Base-by-base conservation (phyloP, 1,140 invertebrate species). In the Hyposmocoma kahamanoa region DNA sequence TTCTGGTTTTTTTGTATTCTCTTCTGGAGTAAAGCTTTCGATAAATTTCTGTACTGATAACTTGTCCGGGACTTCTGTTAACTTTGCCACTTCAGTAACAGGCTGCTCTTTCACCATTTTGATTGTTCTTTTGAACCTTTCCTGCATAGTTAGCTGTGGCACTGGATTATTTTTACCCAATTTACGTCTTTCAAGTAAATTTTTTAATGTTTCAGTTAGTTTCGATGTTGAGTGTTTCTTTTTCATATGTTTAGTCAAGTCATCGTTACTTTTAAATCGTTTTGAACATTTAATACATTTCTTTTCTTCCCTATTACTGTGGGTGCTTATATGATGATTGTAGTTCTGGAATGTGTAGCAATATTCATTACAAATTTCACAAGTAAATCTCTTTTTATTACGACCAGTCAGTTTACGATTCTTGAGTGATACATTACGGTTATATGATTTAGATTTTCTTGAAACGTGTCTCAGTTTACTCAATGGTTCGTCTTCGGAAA, bases 301-400 rank as follows among this genome's bases (percentile, higher is more conserved):
- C 38, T 72, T 72, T 0, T 19, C 28, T 11, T 62, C 56, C 19
- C 61, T 51, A 41, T 67, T 70, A 8, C 51, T 52, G 21, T 80
- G 78, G 5, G 70, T 58, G 11, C 47, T 66, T 32, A 76, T 55
- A 24, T 84, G 81, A 11, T 76, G 64, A n/a, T 82, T 51, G 28
- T 62, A 83, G 36, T 83, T 81, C 44, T 83, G 72, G 4, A 57
- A 71, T 2, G 81, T 83, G 13, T 75, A 81, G 20, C 81, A 84
- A 21, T 79, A 69, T 49, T 67, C 73, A 4, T 72, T 67, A 32
- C 81, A 84, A 34, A 65, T 66, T 0, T 59, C 47, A 32, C 81
- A 84, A 1, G 67, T 67, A 11, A 84, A 67, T 22, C 63, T 62
- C 0, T 47, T 42, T 41, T 49, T 54, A 15, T 61, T 55, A 18